Conservation (phyloP, 2,113 vertebrate genomes). For the Elachura formosa region DNA sequence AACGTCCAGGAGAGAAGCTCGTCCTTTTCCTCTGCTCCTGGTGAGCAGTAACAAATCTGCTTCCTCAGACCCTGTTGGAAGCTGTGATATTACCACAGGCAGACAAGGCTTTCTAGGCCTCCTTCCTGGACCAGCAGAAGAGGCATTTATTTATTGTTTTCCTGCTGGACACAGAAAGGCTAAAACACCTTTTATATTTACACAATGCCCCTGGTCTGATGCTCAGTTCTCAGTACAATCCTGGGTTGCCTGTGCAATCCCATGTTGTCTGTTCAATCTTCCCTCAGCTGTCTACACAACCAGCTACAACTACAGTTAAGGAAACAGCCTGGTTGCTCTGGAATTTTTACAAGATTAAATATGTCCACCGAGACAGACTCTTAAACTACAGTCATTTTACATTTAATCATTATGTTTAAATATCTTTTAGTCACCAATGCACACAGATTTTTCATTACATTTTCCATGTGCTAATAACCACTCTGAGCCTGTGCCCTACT, state of each 20-base stretch:
- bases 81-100: background rate
- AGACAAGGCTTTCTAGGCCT: background rate
- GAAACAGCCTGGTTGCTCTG: background rate
- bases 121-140: background rate
- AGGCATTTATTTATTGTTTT: background rate
- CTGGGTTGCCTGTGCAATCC: background rate
- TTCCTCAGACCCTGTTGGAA: background rate
- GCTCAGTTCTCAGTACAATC: background rate
- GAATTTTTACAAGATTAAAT: background rate
- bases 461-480: background rate
- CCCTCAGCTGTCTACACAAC: background rate
- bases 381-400: background rate
- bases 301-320: background rate
- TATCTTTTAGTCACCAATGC: background rate
- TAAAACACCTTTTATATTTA: background rate
- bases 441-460: background rate
- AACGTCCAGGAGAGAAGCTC: accelerated
- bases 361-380: background rate
- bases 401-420: constrained; percentile 15
- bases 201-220: background rate
- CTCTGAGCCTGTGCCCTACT: background rate
- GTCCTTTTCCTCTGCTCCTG: accelerated
- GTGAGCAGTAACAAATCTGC: background rate
- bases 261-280: background rate
- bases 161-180: background rate